phyloP scores from a whole-genome alignment of 2,888 invertebrate genomes.

The Hydropsyche betteni region DNA sequence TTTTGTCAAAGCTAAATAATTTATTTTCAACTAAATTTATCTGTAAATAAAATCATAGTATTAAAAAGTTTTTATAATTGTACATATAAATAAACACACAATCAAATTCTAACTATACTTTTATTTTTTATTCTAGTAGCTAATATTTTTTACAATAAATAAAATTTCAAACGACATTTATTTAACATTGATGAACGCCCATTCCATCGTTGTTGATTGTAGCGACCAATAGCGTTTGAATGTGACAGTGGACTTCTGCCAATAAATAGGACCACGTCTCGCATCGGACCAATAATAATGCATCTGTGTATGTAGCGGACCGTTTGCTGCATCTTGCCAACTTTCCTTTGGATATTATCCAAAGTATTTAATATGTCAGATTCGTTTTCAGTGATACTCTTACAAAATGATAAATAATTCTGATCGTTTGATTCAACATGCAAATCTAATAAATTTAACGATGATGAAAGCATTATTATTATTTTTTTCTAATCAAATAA shows the following conservation, averaged over 20 bases:
- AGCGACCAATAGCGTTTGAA: constrained; percentile 21
- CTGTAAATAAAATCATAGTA: neutral
- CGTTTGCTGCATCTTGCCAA: neutral
- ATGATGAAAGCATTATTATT: too few species aligned
- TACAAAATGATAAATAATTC: constrained; percentile 22
- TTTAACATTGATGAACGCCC: constrained; percentile 13
- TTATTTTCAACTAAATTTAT: neutral
- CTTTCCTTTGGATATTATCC: constrained; percentile 24
- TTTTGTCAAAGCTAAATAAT: too few species aligned
- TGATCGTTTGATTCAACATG: neutral
- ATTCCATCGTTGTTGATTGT: neutral
- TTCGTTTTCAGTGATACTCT: constrained; percentile 21
- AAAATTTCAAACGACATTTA: neutral
- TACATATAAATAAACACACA: too few species aligned
- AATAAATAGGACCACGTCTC: constrained; percentile 27
- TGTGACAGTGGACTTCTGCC: constrained; percentile 10
- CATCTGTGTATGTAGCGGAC: constrained; percentile 7
- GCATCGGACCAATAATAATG: constrained; percentile 25
- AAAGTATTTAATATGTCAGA: constrained; percentile 31
- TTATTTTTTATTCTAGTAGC: too few species aligned
- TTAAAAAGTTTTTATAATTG: neutral
- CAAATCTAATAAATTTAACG: too few species aligned
- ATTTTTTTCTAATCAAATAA: too few species aligned
- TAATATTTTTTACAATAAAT: neutral
- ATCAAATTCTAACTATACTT: too few species aligned